Percentiles rank a stretch among this genome's conserved stretches.
Conservation (phyloP, 2,113 vertebrate genomes). For the Progne subis region DNA sequence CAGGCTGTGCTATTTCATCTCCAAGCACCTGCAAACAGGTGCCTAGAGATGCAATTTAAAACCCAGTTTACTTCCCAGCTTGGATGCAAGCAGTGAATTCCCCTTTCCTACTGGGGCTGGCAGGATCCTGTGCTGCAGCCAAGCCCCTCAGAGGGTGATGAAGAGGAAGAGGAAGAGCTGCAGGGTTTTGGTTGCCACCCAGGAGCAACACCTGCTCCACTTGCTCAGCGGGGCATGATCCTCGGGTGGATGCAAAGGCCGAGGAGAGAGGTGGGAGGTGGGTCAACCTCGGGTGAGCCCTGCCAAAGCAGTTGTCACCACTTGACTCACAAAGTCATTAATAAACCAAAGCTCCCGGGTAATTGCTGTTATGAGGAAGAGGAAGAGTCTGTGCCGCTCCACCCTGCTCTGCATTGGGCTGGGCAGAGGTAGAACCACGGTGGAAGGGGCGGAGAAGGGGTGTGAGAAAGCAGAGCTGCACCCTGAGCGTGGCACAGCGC, state of each 20-base stretch:
- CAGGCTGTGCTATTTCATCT: not conserved
- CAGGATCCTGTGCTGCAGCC: not conserved
- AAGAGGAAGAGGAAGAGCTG: not conserved
- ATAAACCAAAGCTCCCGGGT: not conserved
- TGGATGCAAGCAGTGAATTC: not conserved
- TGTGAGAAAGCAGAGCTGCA: not conserved
- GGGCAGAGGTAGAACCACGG: not conserved
- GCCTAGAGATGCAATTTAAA: not conserved
- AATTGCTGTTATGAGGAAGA: conserved; percentile 8
- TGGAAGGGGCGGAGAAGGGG: not conserved
- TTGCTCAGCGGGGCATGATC: not conserved
- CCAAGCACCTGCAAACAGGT: not conserved
- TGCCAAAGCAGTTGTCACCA: not conserved
- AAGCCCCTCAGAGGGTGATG: fast-evolving
- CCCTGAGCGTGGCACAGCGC: fast-evolving
- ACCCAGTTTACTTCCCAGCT: not conserved
- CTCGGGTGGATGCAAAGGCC: not conserved
- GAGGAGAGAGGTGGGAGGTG: not conserved
- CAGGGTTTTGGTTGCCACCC: not conserved
- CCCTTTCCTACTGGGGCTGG: not conserved
- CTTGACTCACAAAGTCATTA: conserved; percentile 17
- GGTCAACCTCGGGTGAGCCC: not conserved
- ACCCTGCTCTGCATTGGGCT: not conserved
- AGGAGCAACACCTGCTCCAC: not conserved
- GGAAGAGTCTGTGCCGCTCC: not conserved